phyloP scores from a whole-genome alignment of 2,888 invertebrate species.

The Carpatolechia fugitivella region DNA sequence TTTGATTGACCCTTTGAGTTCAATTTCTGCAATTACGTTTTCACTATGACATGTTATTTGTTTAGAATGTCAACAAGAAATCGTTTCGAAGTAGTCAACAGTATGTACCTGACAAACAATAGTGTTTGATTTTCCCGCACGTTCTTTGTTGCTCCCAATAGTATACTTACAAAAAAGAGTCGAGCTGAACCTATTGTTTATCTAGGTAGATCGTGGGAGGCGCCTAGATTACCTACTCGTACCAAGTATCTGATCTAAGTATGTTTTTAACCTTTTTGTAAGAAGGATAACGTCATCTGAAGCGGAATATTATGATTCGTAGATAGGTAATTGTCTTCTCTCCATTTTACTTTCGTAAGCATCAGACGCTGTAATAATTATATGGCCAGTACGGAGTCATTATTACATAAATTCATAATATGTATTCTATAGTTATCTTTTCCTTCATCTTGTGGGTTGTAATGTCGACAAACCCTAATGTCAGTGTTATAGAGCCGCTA shows the following conservation, averaged over 20 bases:
- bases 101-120: slow-evolving; percentile 32
- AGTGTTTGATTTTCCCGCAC: slow-evolving; percentile 30
- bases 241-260: too few relatives aligned
- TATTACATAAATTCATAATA: too few relatives aligned
- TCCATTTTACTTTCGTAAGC: background rate
- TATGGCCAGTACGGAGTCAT: too few relatives aligned
- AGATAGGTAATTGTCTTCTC: background rate
- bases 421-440: too few relatives aligned
- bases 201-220: slow-evolving; percentile 25
- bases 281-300: too few relatives aligned
- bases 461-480: too few relatives aligned
- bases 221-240: slow-evolving; percentile 20
- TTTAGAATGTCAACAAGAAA: slow-evolving; percentile 14
- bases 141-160: slow-evolving; percentile 9
- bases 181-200: slow-evolving; percentile 19
- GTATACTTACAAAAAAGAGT: slow-evolving; percentile 19
- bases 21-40: background rate
- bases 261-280: too few relatives aligned
- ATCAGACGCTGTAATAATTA: background rate
- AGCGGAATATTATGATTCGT: too few relatives aligned
- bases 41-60: background rate
- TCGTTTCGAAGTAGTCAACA: slow-evolving; percentile 23
- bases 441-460: too few relatives aligned
- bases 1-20: background rate
- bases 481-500: too few relatives aligned